phyloP scores from a whole-genome alignment of 1,140 invertebrate species.

The Heliconius himera region DNA sequence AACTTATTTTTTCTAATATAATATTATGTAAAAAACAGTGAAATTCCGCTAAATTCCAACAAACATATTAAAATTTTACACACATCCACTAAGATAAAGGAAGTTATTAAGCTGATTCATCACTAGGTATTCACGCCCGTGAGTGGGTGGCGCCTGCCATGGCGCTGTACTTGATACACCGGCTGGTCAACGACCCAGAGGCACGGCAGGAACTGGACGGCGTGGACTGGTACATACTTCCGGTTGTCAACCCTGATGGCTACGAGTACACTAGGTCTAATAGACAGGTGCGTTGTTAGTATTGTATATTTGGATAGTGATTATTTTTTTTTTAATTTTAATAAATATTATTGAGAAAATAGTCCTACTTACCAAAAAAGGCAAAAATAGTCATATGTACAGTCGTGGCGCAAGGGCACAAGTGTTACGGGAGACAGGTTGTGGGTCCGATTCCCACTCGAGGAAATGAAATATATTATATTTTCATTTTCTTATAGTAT shows the following conservation, averaged over 20 bases:
- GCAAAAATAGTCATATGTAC: too few relatives aligned
- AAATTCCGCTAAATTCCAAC: neutral
- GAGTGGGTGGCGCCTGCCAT: conserved; percentile 88
- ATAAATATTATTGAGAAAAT: neutral
- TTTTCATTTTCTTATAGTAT: too few relatives aligned
- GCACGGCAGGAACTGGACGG: conserved; percentile 79
- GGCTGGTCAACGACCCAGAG: conserved; percentile 71
- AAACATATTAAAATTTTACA: neutral
- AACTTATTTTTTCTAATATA: too few relatives aligned
- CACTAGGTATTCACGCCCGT: conserved; percentile 82
- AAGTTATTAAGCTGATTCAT: conserved; percentile 18
- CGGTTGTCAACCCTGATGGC: conserved; percentile 85
- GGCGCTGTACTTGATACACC: conserved; percentile 84
- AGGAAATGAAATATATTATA: too few relatives aligned
- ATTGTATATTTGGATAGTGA: too few relatives aligned
- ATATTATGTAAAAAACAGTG: neutral
- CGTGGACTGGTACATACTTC: conserved; percentile 86
- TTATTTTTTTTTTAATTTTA: too few relatives aligned
- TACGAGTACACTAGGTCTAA: conserved; percentile 82
- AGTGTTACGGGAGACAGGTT: too few relatives aligned
- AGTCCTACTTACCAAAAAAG: neutral
- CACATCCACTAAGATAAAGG: neutral
- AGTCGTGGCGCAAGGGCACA: too few relatives aligned
- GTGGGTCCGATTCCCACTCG: too few relatives aligned
- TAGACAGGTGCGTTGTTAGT: conserved; percentile 43